phyloP scores from a whole-genome alignment of 2,113 vertebrate genomes.

The Ifrita kowaldi region DNA sequence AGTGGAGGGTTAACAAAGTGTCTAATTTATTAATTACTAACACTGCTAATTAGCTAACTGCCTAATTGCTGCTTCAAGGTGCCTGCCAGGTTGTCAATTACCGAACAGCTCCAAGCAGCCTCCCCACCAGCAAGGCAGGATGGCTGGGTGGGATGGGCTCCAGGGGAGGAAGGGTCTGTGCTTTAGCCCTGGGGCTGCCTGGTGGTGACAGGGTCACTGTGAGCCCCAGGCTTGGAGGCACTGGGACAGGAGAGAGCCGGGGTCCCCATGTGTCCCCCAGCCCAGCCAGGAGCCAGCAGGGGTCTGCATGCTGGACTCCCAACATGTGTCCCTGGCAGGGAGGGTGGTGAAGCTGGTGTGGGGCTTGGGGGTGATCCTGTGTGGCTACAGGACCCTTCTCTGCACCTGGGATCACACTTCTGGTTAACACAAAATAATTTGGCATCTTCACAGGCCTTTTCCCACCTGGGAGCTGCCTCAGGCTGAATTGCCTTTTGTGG shows the following conservation, averaged over 20 bases:
- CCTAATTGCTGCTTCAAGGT: background rate
- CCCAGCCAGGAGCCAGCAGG: background rate
- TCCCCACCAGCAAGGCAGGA: background rate
- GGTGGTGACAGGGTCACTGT: background rate
- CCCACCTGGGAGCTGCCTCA: background rate
- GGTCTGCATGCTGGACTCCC: background rate
- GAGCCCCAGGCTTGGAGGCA: background rate
- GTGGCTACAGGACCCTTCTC: background rate
- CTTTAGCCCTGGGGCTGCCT: background rate
- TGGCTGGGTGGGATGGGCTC: fast-evolving
- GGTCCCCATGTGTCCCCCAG: fast-evolving
- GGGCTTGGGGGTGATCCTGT: background rate
- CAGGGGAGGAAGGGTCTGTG: background rate
- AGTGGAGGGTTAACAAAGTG: background rate
- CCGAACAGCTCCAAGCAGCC: background rate
- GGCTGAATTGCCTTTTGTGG: background rate
- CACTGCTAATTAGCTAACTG: background rate
- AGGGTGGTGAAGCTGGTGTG: background rate
- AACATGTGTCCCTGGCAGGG: fast-evolving
- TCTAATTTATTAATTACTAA: background rate
- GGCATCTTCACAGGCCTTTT: background rate
- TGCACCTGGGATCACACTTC: background rate
- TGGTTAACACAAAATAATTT: background rate
- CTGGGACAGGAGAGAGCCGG: background rate
- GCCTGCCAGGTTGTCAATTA: background rate